Percentiles rank a stretch among this genome's conserved stretches.
phyloP scores from a whole-genome alignment of 2,888 invertebrate genomes.

The Acronicta alni region DNA sequence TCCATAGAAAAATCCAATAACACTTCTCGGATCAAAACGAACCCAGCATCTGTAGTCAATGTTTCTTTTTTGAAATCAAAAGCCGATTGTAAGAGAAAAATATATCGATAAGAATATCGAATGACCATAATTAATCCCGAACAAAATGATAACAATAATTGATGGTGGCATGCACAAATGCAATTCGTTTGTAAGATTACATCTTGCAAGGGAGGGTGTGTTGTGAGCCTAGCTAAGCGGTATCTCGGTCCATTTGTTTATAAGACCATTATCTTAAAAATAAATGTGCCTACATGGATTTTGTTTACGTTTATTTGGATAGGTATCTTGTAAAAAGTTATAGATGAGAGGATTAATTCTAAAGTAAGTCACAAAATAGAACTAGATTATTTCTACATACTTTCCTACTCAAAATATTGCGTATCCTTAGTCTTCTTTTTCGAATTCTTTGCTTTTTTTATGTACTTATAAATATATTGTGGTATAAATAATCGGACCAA shows the following conservation, averaged over 20 bases:
- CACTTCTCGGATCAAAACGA: too few species aligned
- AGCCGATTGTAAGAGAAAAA: conserved; percentile 37
- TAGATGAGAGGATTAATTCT: conserved; percentile 8
- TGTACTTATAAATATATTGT: too few species aligned
- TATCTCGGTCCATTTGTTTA: conserved; percentile 72
- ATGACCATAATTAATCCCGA: conserved; percentile 61
- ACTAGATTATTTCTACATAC: too few species aligned
- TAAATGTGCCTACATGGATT: conserved; percentile 55
- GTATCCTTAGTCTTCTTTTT: too few species aligned
- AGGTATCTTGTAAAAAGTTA: conserved; percentile 27
- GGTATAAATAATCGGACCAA: too few species aligned
- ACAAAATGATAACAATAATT: conserved; percentile 66
- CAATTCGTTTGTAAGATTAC: conserved; percentile 72
- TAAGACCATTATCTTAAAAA: conserved; percentile 56
- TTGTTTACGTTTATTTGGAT: conserved; percentile 39
- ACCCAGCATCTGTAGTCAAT: too few species aligned
- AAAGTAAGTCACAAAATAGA: background rate
- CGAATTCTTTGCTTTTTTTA: too few species aligned
- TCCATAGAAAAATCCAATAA: too few species aligned
- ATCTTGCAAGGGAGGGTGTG: conserved; percentile 61
- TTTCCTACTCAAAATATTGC: too few species aligned
- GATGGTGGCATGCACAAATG: conserved; percentile 63
- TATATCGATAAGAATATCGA: conserved; percentile 42
- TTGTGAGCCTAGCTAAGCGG: conserved; percentile 46
- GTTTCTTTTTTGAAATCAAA: conserved; percentile 6